phyloP scores from a whole-genome alignment of 2,113 vertebrate species.

The Eulacestoma nigropectus region DNA sequence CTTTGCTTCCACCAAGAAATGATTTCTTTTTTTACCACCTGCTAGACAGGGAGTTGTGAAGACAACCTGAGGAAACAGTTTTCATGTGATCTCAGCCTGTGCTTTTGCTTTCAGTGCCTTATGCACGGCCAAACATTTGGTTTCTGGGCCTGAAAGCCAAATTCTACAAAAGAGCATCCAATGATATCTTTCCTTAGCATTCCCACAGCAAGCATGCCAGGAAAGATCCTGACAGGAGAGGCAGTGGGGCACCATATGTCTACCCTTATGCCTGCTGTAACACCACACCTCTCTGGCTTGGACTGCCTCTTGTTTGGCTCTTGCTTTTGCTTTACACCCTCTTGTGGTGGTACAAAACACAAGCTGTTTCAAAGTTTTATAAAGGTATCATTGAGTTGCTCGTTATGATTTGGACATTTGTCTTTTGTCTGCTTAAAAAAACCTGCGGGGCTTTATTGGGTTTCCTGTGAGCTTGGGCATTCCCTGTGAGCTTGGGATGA shows the following conservation, averaged over 20 bases:
- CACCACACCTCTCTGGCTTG: rapidly evolving
- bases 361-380: background rate
- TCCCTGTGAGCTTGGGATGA: background rate
- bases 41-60: background rate
- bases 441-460: rapidly evolving
- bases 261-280: background rate
- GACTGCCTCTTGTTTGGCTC: background rate
- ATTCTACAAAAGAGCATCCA: background rate
- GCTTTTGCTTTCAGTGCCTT: background rate
- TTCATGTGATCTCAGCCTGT: background rate
- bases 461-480: background rate
- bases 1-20: background rate
- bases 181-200: background rate
- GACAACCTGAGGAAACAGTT: background rate
- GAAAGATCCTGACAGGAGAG: background rate
- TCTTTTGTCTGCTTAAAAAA: background rate
- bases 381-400: background rate
- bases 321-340: background rate
- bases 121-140: background rate
- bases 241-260: background rate
- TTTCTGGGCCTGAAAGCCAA: background rate
- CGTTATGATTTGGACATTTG: background rate
- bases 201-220: too few relatives aligned
- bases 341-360: background rate
- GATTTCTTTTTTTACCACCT: background rate